Base-by-base conservation (phyloP, 2,113 vertebrate species). In the Platichthys flesus region DNA sequence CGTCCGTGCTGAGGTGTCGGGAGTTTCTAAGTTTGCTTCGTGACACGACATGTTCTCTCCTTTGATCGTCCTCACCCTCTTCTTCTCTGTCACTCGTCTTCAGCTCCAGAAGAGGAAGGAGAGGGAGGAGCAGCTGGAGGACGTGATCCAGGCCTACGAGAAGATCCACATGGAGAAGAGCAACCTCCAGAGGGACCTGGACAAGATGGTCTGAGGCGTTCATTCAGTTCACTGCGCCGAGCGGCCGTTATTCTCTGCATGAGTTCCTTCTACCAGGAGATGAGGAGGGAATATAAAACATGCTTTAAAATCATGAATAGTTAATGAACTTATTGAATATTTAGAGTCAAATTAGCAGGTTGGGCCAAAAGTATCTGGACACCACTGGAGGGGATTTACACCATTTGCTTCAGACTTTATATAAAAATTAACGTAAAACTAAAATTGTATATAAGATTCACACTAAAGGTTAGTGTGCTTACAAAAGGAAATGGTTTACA, bases 111-210 rank as follows among this genome's bases (percentile, higher is more conserved):
- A 98, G 92, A 96, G 96, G 76, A 98, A 98, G 80, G 97, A 98
- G 89, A 91, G 96, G 0, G 98, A 98, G 89, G 97, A 98, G 88
- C 97, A 99, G 93, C 94, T 98, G 86, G 96, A 97, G 79, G 97
- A 98, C 79, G 97, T 99, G 93, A 98, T 99, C 93, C 96, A 97
- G 89, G 97, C 97, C 42, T 99, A 98, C 0, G 97, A 99, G 94
- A 99, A 99, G 90, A 96, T 99, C n/a, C 97, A 98, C 14, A 95
- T 97, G 92, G 98, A 99, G 93, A 98, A 98, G 88, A 96, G 88
- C 5, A 97, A 97, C 90, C 94, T 99, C 87, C 97, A 98, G 90
- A 95, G 94, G 0, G 97, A 99, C 78, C 94, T 98, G 31, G 96
- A 96, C 67, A 97, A 98, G 89, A 99, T 98, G 98, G 98, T 99